Conservation (phyloP, 2,113 vertebrate genomes). For the Asarcornis scutulata region DNA sequence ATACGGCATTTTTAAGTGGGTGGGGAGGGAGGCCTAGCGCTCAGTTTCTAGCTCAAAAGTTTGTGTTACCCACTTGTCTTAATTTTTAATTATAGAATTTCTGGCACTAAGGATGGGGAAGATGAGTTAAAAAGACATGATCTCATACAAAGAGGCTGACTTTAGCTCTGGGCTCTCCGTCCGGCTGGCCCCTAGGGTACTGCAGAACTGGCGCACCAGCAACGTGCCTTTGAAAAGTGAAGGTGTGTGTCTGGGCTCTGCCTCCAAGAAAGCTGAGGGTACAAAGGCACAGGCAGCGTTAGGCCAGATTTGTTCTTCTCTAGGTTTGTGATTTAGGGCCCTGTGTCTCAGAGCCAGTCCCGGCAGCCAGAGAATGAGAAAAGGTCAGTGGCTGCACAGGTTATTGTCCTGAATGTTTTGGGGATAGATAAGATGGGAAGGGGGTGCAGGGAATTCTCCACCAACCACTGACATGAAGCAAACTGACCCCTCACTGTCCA, state of each 20-base stretch:
- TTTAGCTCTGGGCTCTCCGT: background rate
- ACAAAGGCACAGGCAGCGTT: background rate
- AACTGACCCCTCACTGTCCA: background rate
- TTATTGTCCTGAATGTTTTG: background rate
- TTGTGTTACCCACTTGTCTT: background rate
- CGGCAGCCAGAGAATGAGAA: background rate
- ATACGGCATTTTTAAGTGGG: background rate
- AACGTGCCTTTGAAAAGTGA: background rate
- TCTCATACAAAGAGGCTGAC: background rate
- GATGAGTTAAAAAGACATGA: background rate
- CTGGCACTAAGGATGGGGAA: background rate
- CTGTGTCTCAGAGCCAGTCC: background rate
- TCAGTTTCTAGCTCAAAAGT: background rate
- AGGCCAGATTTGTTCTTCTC: background rate
- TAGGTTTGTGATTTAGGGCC: background rate
- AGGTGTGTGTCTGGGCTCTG: background rate
- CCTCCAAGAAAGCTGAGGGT: background rate
- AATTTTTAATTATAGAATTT: slow-evolving; percentile 4
- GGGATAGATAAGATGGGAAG: background rate
- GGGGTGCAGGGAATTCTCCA: background rate
- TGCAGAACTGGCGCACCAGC: background rate
- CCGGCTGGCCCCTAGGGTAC: background rate
- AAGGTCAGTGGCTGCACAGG: background rate
- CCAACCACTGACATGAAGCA: background rate
- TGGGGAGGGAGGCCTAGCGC: background rate